A percentile compares a stretch with the other conserved stretches of the same genome.
Evolutionary conservation across 2,113 vertebrate species (phyloP).

Genomic region (Pelecanoides urinatrix): DNA sequence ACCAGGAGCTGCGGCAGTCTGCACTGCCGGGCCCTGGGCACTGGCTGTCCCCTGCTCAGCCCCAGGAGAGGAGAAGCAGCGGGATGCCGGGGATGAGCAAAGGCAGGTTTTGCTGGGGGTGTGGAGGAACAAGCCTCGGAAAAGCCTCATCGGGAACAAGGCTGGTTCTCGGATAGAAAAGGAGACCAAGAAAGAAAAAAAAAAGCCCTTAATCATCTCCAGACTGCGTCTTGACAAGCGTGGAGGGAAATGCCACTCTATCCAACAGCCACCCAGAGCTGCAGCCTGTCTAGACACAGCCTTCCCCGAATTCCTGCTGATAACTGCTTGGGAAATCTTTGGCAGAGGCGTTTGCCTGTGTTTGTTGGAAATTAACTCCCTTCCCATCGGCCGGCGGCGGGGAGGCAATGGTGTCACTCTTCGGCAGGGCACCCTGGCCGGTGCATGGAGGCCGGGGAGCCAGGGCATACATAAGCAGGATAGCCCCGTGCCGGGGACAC

Average conservation of each 20-base stretch:
- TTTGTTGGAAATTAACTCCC: not conserved
- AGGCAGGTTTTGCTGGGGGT: not conserved
- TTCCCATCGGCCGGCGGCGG: accelerated
- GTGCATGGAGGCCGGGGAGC: accelerated
- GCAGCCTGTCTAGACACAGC: slow-evolving; percentile 72
- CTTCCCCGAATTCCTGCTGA: slow-evolving; percentile 34
- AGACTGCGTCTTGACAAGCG: slow-evolving; percentile 41
- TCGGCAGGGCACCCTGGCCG: not conserved
- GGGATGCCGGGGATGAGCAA: not conserved
- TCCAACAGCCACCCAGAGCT: slow-evolving; percentile 23
- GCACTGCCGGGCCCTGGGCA: accelerated
- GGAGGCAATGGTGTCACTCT: not conserved
- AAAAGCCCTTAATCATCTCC: slow-evolving; percentile 16
- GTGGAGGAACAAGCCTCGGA: accelerated
- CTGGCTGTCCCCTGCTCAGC: not conserved
- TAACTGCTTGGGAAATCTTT: slow-evolving; percentile 5
- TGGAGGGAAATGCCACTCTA: slow-evolving; percentile 39
- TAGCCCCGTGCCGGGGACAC: accelerated
- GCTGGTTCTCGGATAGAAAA: not conserved
- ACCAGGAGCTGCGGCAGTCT: not conserved
- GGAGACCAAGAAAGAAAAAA: not conserved
- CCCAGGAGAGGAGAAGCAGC: not conserved
- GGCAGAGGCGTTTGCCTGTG: not conserved
- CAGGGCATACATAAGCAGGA: not conserved
- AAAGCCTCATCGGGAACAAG: not conserved